Evolutionary conservation across 2,113 vertebrate genomes (phyloP), one percentile per base, ranked within the genome.

Genomic region (Tachysurus fulvidraco): DNA sequence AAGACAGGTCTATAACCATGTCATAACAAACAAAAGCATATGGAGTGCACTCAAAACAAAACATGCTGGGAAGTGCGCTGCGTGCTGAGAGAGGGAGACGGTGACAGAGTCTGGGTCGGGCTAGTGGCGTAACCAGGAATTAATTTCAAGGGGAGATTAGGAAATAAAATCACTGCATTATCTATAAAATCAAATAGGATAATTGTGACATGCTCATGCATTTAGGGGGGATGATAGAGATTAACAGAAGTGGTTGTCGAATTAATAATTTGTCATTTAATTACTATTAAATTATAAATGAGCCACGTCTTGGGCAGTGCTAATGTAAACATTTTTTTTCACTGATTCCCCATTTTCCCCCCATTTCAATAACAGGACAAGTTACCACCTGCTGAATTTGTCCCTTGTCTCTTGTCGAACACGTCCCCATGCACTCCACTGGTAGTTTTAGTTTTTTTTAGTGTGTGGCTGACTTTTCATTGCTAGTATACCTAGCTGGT

Each of bases 141-240:
- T 55, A 2, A 76, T 76, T 76, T 77, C 74, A 77, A n/a, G 46
- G 74, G 74, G 25, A 77, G 74, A 52, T 77, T 77, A 77, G 50
- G 25, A 52, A 77, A 54, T 80, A 80, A 80, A 80, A 80, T 57
- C 78, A 59, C 16, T 36, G 30, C 30, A 13, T 59, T 54, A 41
- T 59, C 55, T 80, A 54, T 36, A 41, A 59, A 80, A 23, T 30
- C 78, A 57, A 59, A 59, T 41, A 57, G 30, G 54, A 59, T 36
- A 23, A 59, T 13, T 57, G 17, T 59, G 78, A 59, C 17, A 28
- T 80, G 55, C 54, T 59, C 30, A 41, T 59, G 78, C 30, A 80
- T 80, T 55, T 79, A 30, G 25, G 23, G 25, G 13, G 25, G 50
- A 54, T 77, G 25, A 52, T 28, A 52, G 14, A 16, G 46, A 77